A percentile compares a stretch with the other conserved stretches of the same genome.
phyloP scores from a whole-genome alignment of 2,888 invertebrate genomes.

The Gari tellinella region DNA sequence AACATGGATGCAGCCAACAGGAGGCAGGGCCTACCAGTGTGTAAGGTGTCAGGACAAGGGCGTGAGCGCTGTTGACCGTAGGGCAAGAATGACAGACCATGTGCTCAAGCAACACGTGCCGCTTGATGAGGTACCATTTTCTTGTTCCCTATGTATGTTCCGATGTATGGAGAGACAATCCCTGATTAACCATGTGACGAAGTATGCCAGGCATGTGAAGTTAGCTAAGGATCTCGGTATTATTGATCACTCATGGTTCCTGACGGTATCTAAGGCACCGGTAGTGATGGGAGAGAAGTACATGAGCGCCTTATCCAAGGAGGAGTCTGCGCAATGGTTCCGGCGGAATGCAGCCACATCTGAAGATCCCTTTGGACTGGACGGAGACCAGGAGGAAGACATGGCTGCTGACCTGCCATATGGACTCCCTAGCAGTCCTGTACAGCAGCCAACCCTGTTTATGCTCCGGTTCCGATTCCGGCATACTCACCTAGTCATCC shows the following conservation, averaged over 20 bases:
- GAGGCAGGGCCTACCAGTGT: neutral
- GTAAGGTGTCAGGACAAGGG: neutral
- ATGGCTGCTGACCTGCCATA: neutral
- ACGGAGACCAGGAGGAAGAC: neutral
- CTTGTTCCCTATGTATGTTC: constrained; percentile 3
- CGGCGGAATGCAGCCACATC: neutral
- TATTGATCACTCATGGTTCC: neutral
- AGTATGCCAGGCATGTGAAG: constrained; percentile 1
- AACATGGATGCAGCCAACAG: neutral
- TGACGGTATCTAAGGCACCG: neutral
- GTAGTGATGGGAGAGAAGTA: neutral
- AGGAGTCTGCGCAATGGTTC: neutral
- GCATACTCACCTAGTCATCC: neutral
- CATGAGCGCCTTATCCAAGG: constrained; percentile 3
- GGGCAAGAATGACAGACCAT: too few species aligned
- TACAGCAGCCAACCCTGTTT: too few species aligned
- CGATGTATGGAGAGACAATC: neutral
- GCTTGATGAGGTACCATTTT: constrained; percentile 9
- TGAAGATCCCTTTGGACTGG: neutral
- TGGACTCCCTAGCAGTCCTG: too few species aligned
- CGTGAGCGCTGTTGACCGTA: neutral
- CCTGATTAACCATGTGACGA: constrained; percentile 1
- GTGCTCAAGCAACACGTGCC: constrained; percentile 9
- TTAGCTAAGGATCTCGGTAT: neutral
- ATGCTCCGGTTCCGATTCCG: neutral